These are phyloP conservation scores for Tachuris rubrigastra DNA, from an alignment of 2,113 vertebrate species.

Conservation along the genomic window DNA sequence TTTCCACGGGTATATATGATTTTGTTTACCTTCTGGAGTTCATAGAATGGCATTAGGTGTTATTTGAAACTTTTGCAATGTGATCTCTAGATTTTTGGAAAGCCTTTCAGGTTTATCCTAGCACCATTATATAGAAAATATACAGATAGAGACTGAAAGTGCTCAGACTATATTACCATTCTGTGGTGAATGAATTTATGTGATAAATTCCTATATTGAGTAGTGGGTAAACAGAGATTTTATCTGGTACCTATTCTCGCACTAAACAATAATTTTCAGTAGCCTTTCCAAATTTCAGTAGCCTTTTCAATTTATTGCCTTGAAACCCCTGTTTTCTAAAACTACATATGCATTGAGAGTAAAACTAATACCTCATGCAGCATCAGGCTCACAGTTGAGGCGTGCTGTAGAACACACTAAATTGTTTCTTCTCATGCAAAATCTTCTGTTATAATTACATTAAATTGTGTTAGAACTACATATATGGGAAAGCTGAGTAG, in stretches of 20 bases:
- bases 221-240: not conserved
- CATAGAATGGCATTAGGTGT: not conserved
- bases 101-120: not conserved
- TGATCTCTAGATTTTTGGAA: not conserved
- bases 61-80: not conserved
- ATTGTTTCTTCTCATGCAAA: not conserved
- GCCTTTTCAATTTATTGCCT: not conserved
- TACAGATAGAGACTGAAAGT: not conserved
- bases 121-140: not conserved
- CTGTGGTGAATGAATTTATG: not conserved
- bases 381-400: not conserved
- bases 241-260: not conserved
- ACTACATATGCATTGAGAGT: not conserved
- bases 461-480: slow-evolving; percentile 19
- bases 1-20: not conserved
- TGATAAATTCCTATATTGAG: not conserved
- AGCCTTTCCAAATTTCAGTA: not conserved
- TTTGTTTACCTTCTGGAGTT: not conserved
- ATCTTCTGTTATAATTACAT: not conserved
- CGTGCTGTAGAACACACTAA: not conserved
- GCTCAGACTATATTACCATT: not conserved
- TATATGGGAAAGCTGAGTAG: not conserved
- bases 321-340: not conserved
- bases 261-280: not conserved
- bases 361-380: not conserved